Evolutionary conservation across 35 echinoderm and acorn worm species (phyloP), one percentile per base, ranked within the genome.

Genomic region (Apostichopus californicus): DNA sequence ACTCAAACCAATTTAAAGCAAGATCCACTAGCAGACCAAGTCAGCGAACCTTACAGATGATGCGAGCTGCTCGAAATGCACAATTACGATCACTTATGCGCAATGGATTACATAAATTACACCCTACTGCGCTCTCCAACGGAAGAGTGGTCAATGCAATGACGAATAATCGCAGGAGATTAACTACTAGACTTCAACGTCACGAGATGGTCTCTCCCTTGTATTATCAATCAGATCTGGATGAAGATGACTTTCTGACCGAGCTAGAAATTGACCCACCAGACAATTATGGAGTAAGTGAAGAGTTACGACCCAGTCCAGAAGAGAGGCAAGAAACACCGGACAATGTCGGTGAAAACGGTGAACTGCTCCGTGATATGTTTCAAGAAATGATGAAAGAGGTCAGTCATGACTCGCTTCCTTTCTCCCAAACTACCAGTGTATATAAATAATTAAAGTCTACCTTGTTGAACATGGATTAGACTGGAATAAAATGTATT

Each of bases 261-360:
- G 89, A 91, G 77, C 73, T 91, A 8, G 89, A 91, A n/a, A 91
- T 91, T n/a, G 89, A 91, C 77, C 89, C 89, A 8, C 89, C 89
- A 57, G 89, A 91, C 73, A 78, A 57, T 53, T 79, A 91, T 60
- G 34, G 54, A 15, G 72, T 57, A n/a, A 60, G 18, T 11, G 73
- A 79, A 25, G 89, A 79, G 18, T 17, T 57, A 17, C 5, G 61
- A 6, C 18, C 34, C 8, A 63, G 54, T 12, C 72, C 86, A 52
- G 86, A 71, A 23, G 86, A 53, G 18, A 89, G 86, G 60, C 86
- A n/a, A 15, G 81, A 68, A 9, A 24, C 60, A 15, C 13, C 23
- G 52, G 64, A 52, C 34, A 78, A 5, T 5, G 60, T 3, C 1
- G 52, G 53, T 9, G 60, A 73, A 18, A 89, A 57, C 55, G 55